phyloP scores from a whole-genome alignment of 2,888 invertebrate species.

The Ochlodes sylvanus region DNA sequence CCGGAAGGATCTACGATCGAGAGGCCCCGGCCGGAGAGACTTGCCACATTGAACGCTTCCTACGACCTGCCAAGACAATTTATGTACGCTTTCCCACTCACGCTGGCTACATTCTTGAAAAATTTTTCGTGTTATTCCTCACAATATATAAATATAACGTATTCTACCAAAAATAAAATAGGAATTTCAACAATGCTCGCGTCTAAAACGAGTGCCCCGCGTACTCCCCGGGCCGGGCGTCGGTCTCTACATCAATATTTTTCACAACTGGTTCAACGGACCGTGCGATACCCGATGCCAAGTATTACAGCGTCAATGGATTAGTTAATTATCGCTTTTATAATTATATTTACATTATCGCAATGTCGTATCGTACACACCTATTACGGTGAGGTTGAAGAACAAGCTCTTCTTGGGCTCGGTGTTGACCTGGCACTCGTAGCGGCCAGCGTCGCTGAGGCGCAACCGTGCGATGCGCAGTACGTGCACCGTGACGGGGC shows the following conservation, averaged over 20 bases:
- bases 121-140: background rate
- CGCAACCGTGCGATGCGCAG: conserved; percentile 86
- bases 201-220: background rate
- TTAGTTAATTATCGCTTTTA: background rate
- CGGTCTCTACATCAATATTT: background rate
- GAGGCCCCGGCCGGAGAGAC: background rate
- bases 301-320: background rate
- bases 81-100: conserved; percentile 8
- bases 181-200: background rate
- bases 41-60: conserved; percentile 22
- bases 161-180: background rate
- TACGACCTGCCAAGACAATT: conserved; percentile 25
- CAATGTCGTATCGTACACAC: conserved; percentile 68
- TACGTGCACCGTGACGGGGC: conserved; percentile 79
- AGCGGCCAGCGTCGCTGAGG: conserved; percentile 86
- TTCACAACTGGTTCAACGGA: background rate
- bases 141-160: background rate
- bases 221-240: background rate
- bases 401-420: conserved; percentile 90
- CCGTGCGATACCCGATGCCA: background rate
- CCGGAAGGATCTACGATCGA: conserved; percentile 34
- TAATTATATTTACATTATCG: no score
- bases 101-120: background rate
- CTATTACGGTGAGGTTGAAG: conserved; percentile 86
- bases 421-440: conserved; percentile 91